Conservation (phyloP, 2,888 invertebrate species). For the Griposia aprilina region DNA sequence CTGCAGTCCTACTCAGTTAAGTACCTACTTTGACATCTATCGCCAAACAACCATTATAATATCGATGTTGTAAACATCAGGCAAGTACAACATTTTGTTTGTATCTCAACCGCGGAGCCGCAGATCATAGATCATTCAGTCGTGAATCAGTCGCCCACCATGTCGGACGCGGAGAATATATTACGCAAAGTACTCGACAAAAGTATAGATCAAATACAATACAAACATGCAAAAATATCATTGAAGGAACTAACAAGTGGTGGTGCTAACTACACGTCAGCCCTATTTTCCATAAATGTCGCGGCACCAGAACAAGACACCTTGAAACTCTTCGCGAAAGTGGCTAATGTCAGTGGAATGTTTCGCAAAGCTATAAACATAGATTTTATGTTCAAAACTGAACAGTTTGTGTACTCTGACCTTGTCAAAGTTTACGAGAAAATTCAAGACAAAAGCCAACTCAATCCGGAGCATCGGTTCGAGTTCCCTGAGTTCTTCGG, state of each 20-base stretch:
- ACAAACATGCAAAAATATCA: constrained; percentile 58
- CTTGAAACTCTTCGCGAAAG: constrained; percentile 77
- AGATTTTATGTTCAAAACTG: constrained; percentile 67
- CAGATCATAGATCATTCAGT: constrained; percentile 56
- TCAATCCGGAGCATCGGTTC: constrained; percentile 68
- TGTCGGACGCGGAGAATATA: constrained; percentile 71
- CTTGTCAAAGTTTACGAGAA: constrained; percentile 61
- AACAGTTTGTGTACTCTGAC: constrained; percentile 70
- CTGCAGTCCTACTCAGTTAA: background rate
- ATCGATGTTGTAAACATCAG: constrained; percentile 4
- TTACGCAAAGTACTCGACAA: constrained; percentile 68
- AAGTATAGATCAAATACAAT: constrained; percentile 68
- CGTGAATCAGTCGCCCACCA: constrained; percentile 52
- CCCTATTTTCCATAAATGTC: constrained; percentile 68
- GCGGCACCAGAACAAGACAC: constrained; percentile 49
- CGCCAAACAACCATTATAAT: background rate
- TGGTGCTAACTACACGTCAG: constrained; percentile 77
- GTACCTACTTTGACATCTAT: background rate
- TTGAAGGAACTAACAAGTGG: constrained; percentile 71
- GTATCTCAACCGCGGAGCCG: constrained; percentile 4
- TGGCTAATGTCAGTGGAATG: constrained; percentile 70
- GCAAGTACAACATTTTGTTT: constrained; percentile 13
- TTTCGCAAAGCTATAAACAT: constrained; percentile 65
- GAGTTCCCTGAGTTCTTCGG: constrained; percentile 74
- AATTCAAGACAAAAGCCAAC: constrained; percentile 67